phyloP scores from a whole-genome alignment of 2,888 invertebrate genomes.

The Apeira syringaria region DNA sequence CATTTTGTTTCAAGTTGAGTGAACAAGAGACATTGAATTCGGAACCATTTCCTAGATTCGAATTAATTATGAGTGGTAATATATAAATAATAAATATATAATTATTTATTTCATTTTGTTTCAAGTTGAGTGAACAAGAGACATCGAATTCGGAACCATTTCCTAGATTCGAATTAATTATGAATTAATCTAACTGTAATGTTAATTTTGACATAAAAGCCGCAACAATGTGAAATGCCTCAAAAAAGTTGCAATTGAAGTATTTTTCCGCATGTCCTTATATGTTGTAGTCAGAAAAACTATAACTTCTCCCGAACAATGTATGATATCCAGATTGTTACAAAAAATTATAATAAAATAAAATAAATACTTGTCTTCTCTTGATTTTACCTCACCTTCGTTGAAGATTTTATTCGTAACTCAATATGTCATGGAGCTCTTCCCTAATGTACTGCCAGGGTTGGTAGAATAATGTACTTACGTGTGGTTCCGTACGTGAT shows the following conservation, averaged over 20 bases:
- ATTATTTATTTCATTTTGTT: too few relatives aligned
- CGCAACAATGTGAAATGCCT: slow-evolving; percentile 8
- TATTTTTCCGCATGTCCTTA: slow-evolving; percentile 52
- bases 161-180: slow-evolving; percentile 3
- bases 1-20: too few relatives aligned
- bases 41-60: slow-evolving; percentile 2
- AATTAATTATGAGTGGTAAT: too few relatives aligned
- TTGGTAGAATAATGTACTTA: neutral
- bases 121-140: too few relatives aligned
- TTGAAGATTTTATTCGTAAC: slow-evolving; percentile 45
- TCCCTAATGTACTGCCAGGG: slow-evolving; percentile 46
- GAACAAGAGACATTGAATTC: too few relatives aligned
- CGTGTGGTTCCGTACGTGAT: neutral
- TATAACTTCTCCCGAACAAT: slow-evolving; percentile 61
- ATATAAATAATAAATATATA: too few relatives aligned
- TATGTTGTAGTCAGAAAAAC: slow-evolving; percentile 50
- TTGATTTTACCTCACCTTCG: slow-evolving; percentile 45
- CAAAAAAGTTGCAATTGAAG: slow-evolving; percentile 49
- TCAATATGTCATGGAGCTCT: slow-evolving; percentile 49
- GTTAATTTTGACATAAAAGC: neutral
- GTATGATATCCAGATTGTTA: slow-evolving; percentile 70
- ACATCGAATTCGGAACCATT: neutral
- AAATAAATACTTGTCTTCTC: slow-evolving; percentile 56
- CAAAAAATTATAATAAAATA: slow-evolving; percentile 60
- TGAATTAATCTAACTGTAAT: neutral